Evolutionary conservation across 37 sponge, comb jelly and placozoan genomes (phyloP), one percentile per base, ranked within the genome.

Genomic region (Corticium candelabrum): DNA sequence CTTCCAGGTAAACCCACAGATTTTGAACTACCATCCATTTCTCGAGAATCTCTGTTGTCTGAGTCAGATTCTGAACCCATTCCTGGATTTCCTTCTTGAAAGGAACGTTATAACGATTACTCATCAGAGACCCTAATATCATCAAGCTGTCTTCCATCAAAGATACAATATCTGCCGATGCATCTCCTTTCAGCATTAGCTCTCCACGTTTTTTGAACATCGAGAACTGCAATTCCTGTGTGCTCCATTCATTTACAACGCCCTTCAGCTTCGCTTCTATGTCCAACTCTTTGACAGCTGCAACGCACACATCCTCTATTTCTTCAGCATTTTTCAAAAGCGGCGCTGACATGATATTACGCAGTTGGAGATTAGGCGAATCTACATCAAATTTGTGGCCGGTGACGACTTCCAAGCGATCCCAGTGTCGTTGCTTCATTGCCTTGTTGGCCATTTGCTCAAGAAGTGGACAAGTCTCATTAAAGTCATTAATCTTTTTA

Each of bases 101-200:
- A 2, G 93, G 97, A 69, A 91, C 89, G 80, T 92, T 92, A 79
- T 92, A 96, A 71, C 93, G 83, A 82, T 96, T 96, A 57, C 90
- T 89, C 97, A 96, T 92, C 40, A 96, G 89, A 2, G 97, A 96
- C 31, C 93, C 85, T 32, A 96, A 86, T 3, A 96, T 81, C 99
- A 93, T 97, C n/a, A 93, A 89, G n/a, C 89, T 88, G 83, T 97
- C 98, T 56, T 97, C 98, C 94, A 97, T 90, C 21, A 93, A 87
- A 21, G 90, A 81, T 35, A 93, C 88, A 7, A 91, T 85, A 77
- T 97, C 94, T 37, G 82, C 37, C 5, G 92, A 92, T 56, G 92
- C 92, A 37, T 3, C 86, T 37, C 91, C 92, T 57, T 89, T 93
- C 85, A 93, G 81, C 57, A 97, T 80, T 39, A 93, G 78, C 67